Percentiles rank a stretch among this genome's conserved stretches.
Evolutionary conservation across 2,797 vertebrate genomes (phyloP).

Genomic region (Rhodeus uyekii): DNA sequence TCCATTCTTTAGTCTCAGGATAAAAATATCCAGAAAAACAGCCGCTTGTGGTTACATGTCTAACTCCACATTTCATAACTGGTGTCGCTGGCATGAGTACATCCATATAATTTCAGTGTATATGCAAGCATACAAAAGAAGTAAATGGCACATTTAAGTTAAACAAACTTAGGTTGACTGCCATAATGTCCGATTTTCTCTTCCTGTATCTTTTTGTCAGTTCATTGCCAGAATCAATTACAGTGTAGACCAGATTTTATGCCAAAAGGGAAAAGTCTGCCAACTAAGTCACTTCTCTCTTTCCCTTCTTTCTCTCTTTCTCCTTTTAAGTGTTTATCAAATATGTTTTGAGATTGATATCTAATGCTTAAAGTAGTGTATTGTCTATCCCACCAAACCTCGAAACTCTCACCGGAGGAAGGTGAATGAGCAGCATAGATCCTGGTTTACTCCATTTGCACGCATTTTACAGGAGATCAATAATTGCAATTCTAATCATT

Average conservation of each 20-base stretch:
- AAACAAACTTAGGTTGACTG: background rate
- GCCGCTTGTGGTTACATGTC: too few species aligned
- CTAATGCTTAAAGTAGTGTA: background rate
- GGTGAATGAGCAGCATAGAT: background rate
- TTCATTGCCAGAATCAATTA: background rate
- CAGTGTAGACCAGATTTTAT: background rate
- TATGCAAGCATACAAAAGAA: background rate
- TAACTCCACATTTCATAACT: too few species aligned
- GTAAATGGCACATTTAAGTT: background rate
- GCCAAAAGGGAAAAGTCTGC: background rate
- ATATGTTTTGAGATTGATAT: background rate
- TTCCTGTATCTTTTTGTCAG: background rate
- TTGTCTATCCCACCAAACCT: background rate
- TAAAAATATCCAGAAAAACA: too few species aligned
- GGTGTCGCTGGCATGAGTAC: too few species aligned
- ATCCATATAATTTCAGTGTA: background rate
- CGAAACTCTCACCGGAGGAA: background rate
- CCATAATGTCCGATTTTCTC: background rate
- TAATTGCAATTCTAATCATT: conserved; percentile 55
- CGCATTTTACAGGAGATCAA: conserved; percentile 48
- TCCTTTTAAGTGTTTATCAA: background rate
- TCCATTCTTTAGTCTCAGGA: too few species aligned
- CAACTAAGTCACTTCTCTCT: background rate
- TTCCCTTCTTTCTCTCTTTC: background rate
- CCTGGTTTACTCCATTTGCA: conserved; percentile 43